These are phyloP conservation scores for Oophaga pumilio DNA, from an alignment of 2,113 vertebrate species.

Conservation along the genomic window DNA sequence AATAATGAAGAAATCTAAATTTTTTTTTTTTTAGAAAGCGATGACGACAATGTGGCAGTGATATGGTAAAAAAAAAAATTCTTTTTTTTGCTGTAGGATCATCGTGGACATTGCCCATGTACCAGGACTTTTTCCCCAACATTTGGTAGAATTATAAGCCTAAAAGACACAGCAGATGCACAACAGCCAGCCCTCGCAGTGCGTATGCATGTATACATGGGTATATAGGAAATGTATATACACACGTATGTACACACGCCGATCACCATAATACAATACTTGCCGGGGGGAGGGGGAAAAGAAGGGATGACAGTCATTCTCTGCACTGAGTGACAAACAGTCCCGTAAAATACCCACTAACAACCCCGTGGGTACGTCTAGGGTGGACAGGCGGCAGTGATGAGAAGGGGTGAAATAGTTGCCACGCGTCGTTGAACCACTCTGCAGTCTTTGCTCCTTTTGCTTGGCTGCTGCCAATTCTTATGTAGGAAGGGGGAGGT, in stretches of 20 bases:
- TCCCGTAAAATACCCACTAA: conserved; percentile 12
- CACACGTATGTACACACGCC: conserved; percentile 45
- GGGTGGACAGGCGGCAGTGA: conserved; percentile 48
- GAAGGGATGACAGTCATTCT: conserved; percentile 32
- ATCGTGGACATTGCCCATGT: not conserved
- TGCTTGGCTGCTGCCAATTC: conserved; percentile 17
- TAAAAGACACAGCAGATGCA: conserved; percentile 52
- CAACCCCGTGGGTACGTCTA: conserved; percentile 15
- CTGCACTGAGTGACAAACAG: conserved; percentile 53
- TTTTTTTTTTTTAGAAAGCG: not conserved
- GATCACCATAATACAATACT: conserved; percentile 68
- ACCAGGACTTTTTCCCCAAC: not conserved
- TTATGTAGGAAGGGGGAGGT: no score
- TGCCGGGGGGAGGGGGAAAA: conserved; percentile 57
- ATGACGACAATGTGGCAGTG: conserved; percentile 18
- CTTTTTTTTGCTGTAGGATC: not conserved
- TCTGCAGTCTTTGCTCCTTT: conserved; percentile 38
- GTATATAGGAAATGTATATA: not conserved
- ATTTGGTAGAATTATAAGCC: conserved; percentile 34
- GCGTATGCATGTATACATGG: not conserved
- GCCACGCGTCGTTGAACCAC: conserved; percentile 14
- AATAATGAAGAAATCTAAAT: not conserved
- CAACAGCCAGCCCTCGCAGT: conserved; percentile 39
- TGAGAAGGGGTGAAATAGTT: not conserved
- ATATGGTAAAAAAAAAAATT: not conserved